Base-by-base conservation (phyloP, 2,888 invertebrate species). In the Parnassius orleans region DNA sequence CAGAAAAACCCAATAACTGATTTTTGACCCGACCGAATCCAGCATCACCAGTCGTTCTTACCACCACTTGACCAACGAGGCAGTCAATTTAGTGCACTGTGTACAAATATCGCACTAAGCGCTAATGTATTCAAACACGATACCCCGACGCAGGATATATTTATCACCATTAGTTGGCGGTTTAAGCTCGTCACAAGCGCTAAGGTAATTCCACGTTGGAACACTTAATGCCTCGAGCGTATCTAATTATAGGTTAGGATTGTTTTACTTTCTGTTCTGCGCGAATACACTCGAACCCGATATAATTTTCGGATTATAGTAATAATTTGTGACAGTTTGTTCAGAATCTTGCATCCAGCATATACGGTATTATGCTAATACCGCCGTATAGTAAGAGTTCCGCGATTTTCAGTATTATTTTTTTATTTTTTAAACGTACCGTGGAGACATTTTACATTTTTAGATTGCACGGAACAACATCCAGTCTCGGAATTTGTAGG, bases 141-240 rank as follows among this genome's bases (percentile, higher is more conserved):
- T 84, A 84, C 76, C 66, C 65, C 73, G 72, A 71, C 76, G 75
- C 77, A 74, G 74, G 79, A 83, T 86, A 85, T 88, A 87, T 87
- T 87, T 88, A 88, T 89, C 87, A 86, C 82, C 83, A 87, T 89
- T 88, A 88, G 80, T 77, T 71, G 79, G 74, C 72, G 83, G 84
- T 85, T 87, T 84, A 87, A 78, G 72, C 78, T 78, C 85, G 87
- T 86, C 87, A 83, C 80, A 75, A 81, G 80, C 76, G 75, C 77
- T 76, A 73, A 79, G 76, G 79, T 87, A 86, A 88, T 89, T 81
- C 80, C 79, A 77, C 74, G 79, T 68, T 72, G 76, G 83, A 82
- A 87, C 86, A 87, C 78, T 86, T 84, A 86, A 87, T 87, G 83
- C 76, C 69, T 66, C 66, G 68, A 69, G 69, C 70, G 72, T 72